A percentile compares a stretch with the other conserved stretches of the same genome.
phyloP scores from a whole-genome alignment of 2,888 invertebrate species.

The Catonia carolina region DNA sequence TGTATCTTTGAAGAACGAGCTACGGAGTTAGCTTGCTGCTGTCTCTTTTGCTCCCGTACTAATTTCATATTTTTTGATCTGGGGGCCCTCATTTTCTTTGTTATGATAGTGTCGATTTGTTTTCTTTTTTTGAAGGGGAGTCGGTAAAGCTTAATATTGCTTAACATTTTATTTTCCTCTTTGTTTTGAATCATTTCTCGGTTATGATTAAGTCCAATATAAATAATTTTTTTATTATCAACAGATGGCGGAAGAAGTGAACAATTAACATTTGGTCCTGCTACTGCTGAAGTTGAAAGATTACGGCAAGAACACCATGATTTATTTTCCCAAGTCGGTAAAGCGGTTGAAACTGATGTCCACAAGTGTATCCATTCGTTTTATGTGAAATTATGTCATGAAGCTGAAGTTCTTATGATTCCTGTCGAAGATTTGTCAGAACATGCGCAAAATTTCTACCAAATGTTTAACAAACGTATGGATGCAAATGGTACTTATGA shows the following conservation, averaged over 20 bases:
- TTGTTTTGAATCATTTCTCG: too few species aligned
- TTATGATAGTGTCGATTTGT: too few species aligned
- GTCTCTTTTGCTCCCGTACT: too few species aligned
- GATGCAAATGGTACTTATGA: constrained; percentile 58
- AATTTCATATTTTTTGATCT: too few species aligned
- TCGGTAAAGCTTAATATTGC: too few species aligned
- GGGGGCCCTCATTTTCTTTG: too few species aligned
- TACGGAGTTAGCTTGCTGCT: too few species aligned
- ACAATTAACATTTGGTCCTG: constrained; percentile 30
- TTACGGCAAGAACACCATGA: constrained; percentile 45
- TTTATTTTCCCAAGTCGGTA: constrained; percentile 41
- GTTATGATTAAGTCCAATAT: too few species aligned
- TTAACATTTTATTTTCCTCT: too few species aligned
- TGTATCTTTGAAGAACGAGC: too few species aligned
- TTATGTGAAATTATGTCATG: constrained; percentile 46
- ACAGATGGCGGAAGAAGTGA: constrained; percentile 32
- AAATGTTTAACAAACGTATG: constrained; percentile 62
- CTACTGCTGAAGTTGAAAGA: constrained; percentile 38
- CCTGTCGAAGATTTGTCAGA: constrained; percentile 82
- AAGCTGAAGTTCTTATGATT: constrained; percentile 44
- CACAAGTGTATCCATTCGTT: constrained; percentile 61
- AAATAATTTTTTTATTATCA: too few species aligned
- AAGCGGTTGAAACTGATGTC: constrained; percentile 53
- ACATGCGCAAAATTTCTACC: constrained; percentile 82
- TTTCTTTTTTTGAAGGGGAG: too few species aligned